Percentiles rank a stretch among this genome's conserved stretches.
Evolutionary conservation across 2,797 vertebrate species (phyloP).

Genomic region (Mormyrus hasselquistii): DNA sequence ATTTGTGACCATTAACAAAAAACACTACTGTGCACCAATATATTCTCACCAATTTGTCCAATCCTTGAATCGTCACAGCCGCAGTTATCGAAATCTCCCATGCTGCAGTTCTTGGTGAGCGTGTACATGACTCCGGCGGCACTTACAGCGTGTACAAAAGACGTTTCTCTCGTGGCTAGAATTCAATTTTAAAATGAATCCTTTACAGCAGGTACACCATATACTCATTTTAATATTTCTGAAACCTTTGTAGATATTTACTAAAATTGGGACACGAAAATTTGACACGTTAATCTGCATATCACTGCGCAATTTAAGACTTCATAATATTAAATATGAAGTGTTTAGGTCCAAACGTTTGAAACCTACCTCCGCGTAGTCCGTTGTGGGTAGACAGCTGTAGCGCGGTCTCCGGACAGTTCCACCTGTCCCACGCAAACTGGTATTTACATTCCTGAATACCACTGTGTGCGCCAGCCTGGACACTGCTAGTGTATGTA

Average conservation of each 20-base stretch:
- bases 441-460: slow-evolving; percentile 94
- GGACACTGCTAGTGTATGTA: slow-evolving; percentile 82
- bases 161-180: slow-evolving; percentile 84
- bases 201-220: not conserved
- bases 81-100: slow-evolving; percentile 93
- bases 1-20: not conserved
- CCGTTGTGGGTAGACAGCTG: slow-evolving; percentile 83
- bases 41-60: slow-evolving; percentile 71
- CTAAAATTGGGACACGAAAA: not conserved
- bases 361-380: slow-evolving; percentile 75
- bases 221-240: not conserved
- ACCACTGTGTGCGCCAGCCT: slow-evolving; percentile 80
- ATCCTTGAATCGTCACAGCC: slow-evolving; percentile 88
- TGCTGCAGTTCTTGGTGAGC: slow-evolving; percentile 92
- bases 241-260: not conserved
- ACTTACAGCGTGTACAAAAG: slow-evolving; percentile 92
- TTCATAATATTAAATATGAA: not conserved
- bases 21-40: not conserved
- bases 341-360: too few relatives aligned
- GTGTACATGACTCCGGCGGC: slow-evolving; percentile 92
- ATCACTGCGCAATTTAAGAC: not conserved
- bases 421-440: slow-evolving; percentile 93
- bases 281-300: not conserved
- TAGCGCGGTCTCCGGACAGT: slow-evolving; percentile 86
- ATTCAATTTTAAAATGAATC: slow-evolving; percentile 20